These are phyloP conservation scores for Darevskia nairensis DNA, from an alignment of 2,797 vertebrate genomes.

Conservation along the genomic window DNA sequence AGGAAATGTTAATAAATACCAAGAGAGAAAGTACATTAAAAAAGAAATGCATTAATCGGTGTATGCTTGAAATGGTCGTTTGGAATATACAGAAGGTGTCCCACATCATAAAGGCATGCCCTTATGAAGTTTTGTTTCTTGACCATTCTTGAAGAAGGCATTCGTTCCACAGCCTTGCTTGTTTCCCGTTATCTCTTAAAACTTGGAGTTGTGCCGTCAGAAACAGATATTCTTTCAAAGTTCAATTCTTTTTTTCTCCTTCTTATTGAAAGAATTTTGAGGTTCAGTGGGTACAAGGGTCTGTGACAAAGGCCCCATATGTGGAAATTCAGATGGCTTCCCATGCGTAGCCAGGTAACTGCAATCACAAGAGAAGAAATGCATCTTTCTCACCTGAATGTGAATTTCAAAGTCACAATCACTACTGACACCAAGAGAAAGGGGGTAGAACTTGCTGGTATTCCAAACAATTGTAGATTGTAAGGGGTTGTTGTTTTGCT, in stretches of 20 bases:
- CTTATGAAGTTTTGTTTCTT: conserved; percentile 27
- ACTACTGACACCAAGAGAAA: not conserved
- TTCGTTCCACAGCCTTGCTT: conserved; percentile 41
- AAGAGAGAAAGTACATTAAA: not conserved
- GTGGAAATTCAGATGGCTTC: conserved; percentile 37
- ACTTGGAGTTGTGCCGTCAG: not conserved
- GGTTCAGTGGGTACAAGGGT: conserved; percentile 74
- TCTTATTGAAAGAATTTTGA: conserved; percentile 78
- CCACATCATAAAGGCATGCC: not conserved
- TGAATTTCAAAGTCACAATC: not conserved
- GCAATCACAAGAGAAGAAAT: conserved; percentile 22
- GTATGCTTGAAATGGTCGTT: not conserved
- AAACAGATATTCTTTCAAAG: conserved; percentile 18
- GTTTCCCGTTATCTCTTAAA: conserved; percentile 6
- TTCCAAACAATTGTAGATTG: not conserved
- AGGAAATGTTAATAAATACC: not conserved
- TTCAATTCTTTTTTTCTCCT: conserved; percentile 39
- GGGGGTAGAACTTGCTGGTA: not conserved
- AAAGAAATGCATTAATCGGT: not conserved
- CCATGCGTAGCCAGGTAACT: conserved; percentile 58
- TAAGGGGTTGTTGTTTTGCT: not conserved
- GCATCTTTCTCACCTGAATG: not conserved
- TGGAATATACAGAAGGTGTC: not conserved
- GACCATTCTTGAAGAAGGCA: not conserved
- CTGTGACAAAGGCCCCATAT: conserved; percentile 73